Conservation (phyloP, 2,113 vertebrate genomes). For the Manacus vitellinus region DNA sequence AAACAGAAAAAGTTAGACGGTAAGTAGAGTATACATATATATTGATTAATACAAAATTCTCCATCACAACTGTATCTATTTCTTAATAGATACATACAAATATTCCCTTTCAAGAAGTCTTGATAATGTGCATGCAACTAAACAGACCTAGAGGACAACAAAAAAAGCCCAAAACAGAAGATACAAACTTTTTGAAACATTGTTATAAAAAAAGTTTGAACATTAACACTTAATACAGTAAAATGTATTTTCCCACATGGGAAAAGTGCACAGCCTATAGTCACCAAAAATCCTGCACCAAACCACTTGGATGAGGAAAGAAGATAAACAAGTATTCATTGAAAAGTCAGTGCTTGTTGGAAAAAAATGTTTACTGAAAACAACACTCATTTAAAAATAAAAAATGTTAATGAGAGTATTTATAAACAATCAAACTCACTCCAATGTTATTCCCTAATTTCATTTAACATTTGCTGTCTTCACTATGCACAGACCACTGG, state of each 20-base stretch:
- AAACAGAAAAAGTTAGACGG: background rate
- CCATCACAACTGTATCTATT: background rate
- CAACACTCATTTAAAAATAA: background rate
- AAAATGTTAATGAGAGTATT: background rate
- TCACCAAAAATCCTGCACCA: background rate
- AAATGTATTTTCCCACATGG: background rate
- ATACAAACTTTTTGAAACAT: background rate
- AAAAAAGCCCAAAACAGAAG: background rate
- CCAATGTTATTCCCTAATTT: background rate
- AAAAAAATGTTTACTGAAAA: background rate
- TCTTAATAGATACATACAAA: background rate
- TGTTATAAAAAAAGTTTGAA: background rate
- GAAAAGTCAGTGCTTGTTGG: background rate
- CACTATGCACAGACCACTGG: background rate
- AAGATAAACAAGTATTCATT: background rate
- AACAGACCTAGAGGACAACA: background rate
- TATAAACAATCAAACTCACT: background rate
- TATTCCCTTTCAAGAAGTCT: background rate
- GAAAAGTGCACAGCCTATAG: background rate
- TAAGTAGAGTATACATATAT: background rate
- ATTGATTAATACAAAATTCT: background rate
- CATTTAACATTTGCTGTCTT: background rate
- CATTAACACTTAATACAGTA: background rate
- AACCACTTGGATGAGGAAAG: background rate
- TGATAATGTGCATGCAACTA: background rate